Evolutionary conservation across 2,113 vertebrate genomes (phyloP).

Genomic region (Oceanodroma tethys): DNA sequence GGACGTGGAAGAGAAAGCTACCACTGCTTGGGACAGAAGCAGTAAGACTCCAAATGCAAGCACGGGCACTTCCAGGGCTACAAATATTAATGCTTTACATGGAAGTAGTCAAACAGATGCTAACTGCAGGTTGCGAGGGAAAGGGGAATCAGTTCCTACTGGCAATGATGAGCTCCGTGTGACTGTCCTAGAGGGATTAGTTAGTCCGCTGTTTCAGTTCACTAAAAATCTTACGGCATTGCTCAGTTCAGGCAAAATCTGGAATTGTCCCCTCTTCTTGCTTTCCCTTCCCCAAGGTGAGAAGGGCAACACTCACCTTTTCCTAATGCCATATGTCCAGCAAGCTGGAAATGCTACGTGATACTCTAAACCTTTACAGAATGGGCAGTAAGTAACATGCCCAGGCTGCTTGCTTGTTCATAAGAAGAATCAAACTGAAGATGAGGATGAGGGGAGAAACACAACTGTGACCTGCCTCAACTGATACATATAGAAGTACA

Average conservation of each 20-base stretch:
- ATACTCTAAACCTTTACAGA: neutral
- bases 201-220: neutral
- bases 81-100: neutral
- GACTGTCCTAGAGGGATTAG: neutral
- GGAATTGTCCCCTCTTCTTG: neutral
- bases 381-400: neutral
- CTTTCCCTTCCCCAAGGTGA: neutral
- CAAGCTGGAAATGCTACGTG: rapidly evolving
- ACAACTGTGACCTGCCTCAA: neutral
- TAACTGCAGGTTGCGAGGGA: neutral
- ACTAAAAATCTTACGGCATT: neutral
- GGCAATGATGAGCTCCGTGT: neutral
- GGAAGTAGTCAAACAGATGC: neutral
- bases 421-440: neutral
- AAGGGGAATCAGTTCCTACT: neutral
- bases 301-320: neutral
- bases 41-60: neutral
- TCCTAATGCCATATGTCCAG: neutral
- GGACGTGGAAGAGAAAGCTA: neutral
- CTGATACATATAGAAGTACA: neutral
- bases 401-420: neutral
- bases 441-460: neutral
- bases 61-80: neutral
- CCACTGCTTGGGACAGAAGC: neutral
- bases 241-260: neutral